Percentiles rank a stretch among this genome's conserved stretches.
Conservation (phyloP, 1,140 invertebrate genomes). For the Bombyx mandarina region DNA sequence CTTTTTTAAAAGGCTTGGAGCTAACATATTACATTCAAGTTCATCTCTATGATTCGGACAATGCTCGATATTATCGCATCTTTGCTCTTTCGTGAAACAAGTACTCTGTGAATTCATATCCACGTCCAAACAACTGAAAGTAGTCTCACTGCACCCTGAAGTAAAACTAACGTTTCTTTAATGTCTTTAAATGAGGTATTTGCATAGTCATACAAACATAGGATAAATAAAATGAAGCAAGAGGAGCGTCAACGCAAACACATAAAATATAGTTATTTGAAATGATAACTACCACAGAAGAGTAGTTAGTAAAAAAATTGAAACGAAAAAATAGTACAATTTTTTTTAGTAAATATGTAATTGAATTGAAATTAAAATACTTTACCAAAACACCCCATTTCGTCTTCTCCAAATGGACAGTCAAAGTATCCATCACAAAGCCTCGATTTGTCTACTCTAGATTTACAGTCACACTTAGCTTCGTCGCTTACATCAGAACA, state of each 20-base stretch:
- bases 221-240: no score
- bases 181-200: no score
- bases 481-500: constrained; percentile 89
- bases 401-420: constrained; percentile 83
- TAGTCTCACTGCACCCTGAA: constrained; percentile 74
- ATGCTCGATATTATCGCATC: constrained; percentile 78
- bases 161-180: not conserved
- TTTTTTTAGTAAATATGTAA: no score
- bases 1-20: constrained; percentile 68
- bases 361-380: not conserved
- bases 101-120: constrained; percentile 48
- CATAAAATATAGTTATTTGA: no score
- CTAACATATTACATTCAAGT: constrained; percentile 77
- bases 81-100: constrained; percentile 74
- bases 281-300: no score
- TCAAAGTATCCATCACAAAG: constrained; percentile 88
- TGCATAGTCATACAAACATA: no score
- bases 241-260: no score
- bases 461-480: constrained; percentile 78
- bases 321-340: no score
- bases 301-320: no score
- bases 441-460: constrained; percentile 74
- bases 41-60: constrained; percentile 84
- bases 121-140: constrained; percentile 77
- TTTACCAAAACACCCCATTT: constrained; percentile 80